Percentiles rank a stretch among this genome's conserved stretches.
These are phyloP conservation scores for Ceratosolen solmsi DNA, from an alignment of 1,140 invertebrate genomes.

Conservation along the genomic window DNA sequence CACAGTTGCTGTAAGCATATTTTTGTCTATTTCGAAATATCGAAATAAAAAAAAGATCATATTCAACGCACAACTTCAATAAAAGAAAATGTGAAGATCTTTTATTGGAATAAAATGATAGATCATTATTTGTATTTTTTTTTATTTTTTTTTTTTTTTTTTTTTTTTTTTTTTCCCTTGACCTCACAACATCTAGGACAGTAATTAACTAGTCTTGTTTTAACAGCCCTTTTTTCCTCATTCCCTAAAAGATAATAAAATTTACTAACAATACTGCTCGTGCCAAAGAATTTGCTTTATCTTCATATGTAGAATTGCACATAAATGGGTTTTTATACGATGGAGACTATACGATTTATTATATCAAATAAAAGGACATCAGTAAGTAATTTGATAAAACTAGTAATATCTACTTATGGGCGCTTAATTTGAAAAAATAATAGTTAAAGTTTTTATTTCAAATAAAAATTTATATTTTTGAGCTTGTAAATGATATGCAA, in stretches of 20 bases:
- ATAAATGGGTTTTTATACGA: neutral
- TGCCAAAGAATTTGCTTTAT: neutral
- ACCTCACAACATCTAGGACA: neutral
- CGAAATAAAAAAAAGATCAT: neutral
- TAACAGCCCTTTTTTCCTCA: neutral
- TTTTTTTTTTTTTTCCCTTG: too few species aligned
- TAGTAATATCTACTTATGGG: too few species aligned
- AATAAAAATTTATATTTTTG: too few species aligned
- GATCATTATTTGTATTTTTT: conserved; percentile 35
- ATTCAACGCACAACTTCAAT: neutral
- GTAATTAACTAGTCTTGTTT: conserved; percentile 27
- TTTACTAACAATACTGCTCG: neutral
- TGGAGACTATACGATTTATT: neutral
- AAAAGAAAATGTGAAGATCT: conserved; percentile 5
- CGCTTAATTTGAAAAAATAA: too few species aligned
- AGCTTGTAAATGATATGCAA: too few species aligned
- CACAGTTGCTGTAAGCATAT: neutral
- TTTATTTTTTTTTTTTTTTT: too few species aligned
- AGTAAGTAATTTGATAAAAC: too few species aligned
- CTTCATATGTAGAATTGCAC: neutral
- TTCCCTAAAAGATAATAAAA: neutral
- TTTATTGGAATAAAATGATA: conserved; percentile 22
- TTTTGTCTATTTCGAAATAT: neutral
- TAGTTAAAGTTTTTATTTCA: too few species aligned
- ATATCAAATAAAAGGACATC: too few species aligned